A percentile compares a stretch with the other conserved stretches of the same genome.
phyloP scores from a whole-genome alignment of 2,888 invertebrate species.

The Pyrocoelia pectoralis region DNA sequence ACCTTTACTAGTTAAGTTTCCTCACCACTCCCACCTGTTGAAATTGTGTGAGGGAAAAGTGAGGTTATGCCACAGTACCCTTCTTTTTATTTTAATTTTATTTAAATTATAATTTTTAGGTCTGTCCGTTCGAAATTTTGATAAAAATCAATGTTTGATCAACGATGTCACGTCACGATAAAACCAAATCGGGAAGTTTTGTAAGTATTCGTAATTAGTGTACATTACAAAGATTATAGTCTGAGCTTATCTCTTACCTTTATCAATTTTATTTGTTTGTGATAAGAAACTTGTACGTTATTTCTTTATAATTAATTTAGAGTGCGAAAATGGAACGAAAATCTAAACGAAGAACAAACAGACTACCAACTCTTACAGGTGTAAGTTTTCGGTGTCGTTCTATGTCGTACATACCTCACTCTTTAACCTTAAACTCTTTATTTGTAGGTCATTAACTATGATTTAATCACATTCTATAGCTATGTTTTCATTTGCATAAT shows the following conservation, averaged over 20 bases:
- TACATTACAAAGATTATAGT: neutral
- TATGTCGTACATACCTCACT: neutral
- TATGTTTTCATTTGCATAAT: slow-evolving; percentile 25
- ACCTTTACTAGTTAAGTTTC: neutral
- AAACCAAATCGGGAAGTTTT: slow-evolving; percentile 69
- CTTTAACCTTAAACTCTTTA: neutral
- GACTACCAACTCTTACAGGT: slow-evolving; percentile 24
- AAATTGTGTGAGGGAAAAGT: slow-evolving; percentile 17
- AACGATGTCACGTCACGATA: slow-evolving; percentile 71
- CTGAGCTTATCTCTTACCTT: slow-evolving; percentile 20
- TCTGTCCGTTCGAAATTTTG: slow-evolving; percentile 13
- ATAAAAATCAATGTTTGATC: slow-evolving; percentile 22
- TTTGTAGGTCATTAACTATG: neutral
- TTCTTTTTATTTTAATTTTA: neutral
- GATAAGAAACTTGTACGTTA: slow-evolving; percentile 18
- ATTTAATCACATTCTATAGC: neutral
- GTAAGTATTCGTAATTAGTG: slow-evolving; percentile 61
- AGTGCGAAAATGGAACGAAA: slow-evolving; percentile 12
- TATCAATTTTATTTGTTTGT: slow-evolving; percentile 16
- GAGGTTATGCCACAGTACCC: slow-evolving; percentile 17
- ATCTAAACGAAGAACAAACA: slow-evolving; percentile 4
- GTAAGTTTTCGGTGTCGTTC: slow-evolving; percentile 25
- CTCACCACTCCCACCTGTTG: neutral
- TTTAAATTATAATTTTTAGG: slow-evolving; percentile 19
- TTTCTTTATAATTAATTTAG: neutral